Conservation (phyloP, 1,140 invertebrate genomes). For the Stratiolaelaps scimitus region DNA sequence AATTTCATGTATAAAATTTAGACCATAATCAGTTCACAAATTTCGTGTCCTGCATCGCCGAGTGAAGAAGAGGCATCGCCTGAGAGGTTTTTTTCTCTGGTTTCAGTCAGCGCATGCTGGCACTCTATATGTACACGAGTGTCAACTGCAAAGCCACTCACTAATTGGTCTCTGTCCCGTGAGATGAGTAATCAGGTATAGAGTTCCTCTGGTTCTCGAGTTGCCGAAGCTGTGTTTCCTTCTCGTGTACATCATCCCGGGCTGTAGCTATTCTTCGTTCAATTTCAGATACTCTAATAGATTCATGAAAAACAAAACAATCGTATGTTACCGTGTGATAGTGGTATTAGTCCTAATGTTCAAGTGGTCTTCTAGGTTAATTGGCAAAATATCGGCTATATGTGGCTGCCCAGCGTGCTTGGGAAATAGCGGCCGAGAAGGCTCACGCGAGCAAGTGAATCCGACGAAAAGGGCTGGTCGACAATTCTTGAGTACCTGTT, state of each 20-base stretch:
- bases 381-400: background rate
- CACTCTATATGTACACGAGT: too few relatives aligned
- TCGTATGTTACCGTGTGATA: too few relatives aligned
- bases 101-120: too few relatives aligned
- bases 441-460: slow-evolving; percentile 29
- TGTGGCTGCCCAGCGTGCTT: slow-evolving; percentile 27
- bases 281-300: slow-evolving; percentile 52
- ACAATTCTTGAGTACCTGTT: slow-evolving; percentile 36
- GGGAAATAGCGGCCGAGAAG: slow-evolving; percentile 22
- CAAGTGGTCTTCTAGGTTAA: too few relatives aligned
- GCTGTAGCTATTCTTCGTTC: slow-evolving; percentile 56
- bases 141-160: background rate
- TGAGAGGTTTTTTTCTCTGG: too few relatives aligned
- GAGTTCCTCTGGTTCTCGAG: slow-evolving; percentile 38
- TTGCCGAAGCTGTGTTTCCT: slow-evolving; percentile 39
- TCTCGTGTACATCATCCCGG: slow-evolving; percentile 39
- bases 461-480: slow-evolving; percentile 26
- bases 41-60: too few relatives aligned
- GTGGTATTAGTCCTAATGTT: too few relatives aligned
- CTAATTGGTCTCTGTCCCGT: slow-evolving; percentile 22
- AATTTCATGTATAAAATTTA: background rate
- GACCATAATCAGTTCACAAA: background rate
- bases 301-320: too few relatives aligned
- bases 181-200: slow-evolving; percentile 17
- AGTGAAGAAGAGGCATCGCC: too few relatives aligned